These are phyloP conservation scores for Archilochus colubris DNA, from an alignment of 2,113 vertebrate genomes.

Conservation along the genomic window DNA sequence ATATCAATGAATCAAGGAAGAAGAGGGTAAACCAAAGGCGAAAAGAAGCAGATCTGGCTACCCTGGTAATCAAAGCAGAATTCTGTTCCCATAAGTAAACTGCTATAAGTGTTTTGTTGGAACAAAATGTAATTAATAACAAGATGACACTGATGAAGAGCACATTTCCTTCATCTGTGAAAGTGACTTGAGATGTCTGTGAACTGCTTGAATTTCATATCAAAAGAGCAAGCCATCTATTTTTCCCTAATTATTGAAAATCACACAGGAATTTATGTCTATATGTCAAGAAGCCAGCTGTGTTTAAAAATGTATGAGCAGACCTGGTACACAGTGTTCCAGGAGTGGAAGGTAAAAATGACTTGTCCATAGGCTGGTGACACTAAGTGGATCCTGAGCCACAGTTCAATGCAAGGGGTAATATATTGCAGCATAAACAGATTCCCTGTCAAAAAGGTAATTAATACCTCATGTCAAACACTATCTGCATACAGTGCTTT, in stretches of 20 bases:
- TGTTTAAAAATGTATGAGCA: slow-evolving; percentile 68
- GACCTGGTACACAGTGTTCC: background rate
- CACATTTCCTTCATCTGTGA: slow-evolving; percentile 73
- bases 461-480: slow-evolving; percentile 17
- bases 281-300: slow-evolving; percentile 71
- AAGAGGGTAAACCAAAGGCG: background rate
- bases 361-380: background rate
- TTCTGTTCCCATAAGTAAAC: slow-evolving; percentile 15
- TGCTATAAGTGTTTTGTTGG: slow-evolving; percentile 50
- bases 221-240: slow-evolving; percentile 63
- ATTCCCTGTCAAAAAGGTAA: slow-evolving; percentile 17
- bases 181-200: slow-evolving; percentile 68
- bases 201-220: slow-evolving; percentile 72
- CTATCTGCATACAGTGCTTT: background rate
- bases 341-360: background rate
- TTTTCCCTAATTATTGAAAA: slow-evolving; percentile 76
- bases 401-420: background rate
- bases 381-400: background rate
- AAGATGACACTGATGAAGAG: slow-evolving; percentile 55
- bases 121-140: slow-evolving; percentile 66
- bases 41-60: background rate
- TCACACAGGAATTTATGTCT: slow-evolving; percentile 46
- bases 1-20: slow-evolving; percentile 38
- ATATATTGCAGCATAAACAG: background rate
- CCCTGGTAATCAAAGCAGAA: background rate